These are phyloP conservation scores for Drosophila ezoana DNA, from an alignment of 2,888 invertebrate genomes.

Conservation along the genomic window DNA sequence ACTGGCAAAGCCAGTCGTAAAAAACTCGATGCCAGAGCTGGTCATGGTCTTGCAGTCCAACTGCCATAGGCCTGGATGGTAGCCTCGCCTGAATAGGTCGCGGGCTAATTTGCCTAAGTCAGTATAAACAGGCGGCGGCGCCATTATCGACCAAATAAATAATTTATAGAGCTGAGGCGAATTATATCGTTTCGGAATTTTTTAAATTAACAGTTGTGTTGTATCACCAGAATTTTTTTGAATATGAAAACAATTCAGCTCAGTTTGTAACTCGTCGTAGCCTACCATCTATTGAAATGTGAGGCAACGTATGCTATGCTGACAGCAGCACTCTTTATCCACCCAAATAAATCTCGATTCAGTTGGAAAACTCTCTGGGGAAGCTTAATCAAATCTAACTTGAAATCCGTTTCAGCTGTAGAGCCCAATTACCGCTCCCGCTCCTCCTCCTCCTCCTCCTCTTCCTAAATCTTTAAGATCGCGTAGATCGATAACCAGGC, in stretches of 20 bases:
- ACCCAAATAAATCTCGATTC: neutral
- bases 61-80: constrained; percentile 97
- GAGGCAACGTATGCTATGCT: constrained; percentile 34
- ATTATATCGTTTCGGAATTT: constrained; percentile 51
- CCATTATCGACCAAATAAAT: constrained; percentile 87
- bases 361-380: constrained; percentile 5
- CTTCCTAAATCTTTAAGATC: no score
- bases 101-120: constrained; percentile 97
- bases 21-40: constrained; percentile 95
- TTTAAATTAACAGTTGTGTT: constrained; percentile 24
- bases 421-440: no score
- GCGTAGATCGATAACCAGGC: neutral
- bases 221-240: constrained; percentile 58
- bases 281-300: constrained; percentile 20
- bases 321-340: neutral
- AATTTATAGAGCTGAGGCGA: constrained; percentile 38
- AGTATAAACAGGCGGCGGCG: constrained; percentile 96
- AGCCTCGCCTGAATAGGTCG: constrained; percentile 97
- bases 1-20: constrained; percentile 93
- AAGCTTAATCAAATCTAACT: neutral
- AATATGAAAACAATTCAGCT: constrained; percentile 22
- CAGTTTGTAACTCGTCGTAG: constrained; percentile 4
- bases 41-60: constrained; percentile 97
- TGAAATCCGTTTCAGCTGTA: no score
- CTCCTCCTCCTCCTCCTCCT: no score